A percentile compares a stretch with the other conserved stretches of the same genome.
Conservation (phyloP, 92 coral and sea anemone genomes). For the Epizoanthus stellaris region DNA sequence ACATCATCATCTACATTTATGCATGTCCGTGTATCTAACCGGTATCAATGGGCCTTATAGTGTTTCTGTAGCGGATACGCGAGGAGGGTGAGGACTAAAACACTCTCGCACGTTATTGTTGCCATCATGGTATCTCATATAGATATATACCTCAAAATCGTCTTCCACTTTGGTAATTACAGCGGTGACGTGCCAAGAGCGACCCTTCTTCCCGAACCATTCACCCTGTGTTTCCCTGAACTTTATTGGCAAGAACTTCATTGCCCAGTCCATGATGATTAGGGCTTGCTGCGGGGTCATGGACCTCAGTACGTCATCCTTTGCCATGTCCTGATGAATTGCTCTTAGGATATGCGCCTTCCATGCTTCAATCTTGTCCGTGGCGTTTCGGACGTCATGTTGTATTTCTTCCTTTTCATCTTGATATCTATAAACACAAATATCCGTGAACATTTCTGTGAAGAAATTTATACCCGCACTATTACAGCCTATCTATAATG, state of each 20-base stretch:
- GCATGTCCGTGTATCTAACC: no score
- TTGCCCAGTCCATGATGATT: constrained; percentile 41
- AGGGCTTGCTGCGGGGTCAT: constrained; percentile 34
- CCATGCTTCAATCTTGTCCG: constrained; percentile 21
- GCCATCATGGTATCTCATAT: no score
- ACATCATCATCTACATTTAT: no score
- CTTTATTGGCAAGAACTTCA: constrained; percentile 25
- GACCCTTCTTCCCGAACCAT: constrained; percentile 54
- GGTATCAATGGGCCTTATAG: no score
- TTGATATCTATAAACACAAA: background rate
- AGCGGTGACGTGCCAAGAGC: constrained; percentile 52
- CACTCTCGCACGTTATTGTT: no score
- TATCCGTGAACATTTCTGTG: no score
- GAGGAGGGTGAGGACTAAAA: no score
- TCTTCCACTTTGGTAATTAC: constrained; percentile 41
- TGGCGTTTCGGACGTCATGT: constrained; percentile 3
- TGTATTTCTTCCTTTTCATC: constrained; percentile 21
- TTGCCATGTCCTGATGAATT: constrained; percentile 42
- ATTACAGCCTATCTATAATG: no score
- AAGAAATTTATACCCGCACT: background rate
- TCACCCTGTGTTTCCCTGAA: constrained; percentile 50
- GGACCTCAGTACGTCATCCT: constrained; percentile 18
- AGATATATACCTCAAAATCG: constrained; percentile 24
- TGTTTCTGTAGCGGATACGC: no score
- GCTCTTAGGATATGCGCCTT: constrained; percentile 43